Conservation (phyloP, 2,113 vertebrate species). For the Indicator indicator region DNA sequence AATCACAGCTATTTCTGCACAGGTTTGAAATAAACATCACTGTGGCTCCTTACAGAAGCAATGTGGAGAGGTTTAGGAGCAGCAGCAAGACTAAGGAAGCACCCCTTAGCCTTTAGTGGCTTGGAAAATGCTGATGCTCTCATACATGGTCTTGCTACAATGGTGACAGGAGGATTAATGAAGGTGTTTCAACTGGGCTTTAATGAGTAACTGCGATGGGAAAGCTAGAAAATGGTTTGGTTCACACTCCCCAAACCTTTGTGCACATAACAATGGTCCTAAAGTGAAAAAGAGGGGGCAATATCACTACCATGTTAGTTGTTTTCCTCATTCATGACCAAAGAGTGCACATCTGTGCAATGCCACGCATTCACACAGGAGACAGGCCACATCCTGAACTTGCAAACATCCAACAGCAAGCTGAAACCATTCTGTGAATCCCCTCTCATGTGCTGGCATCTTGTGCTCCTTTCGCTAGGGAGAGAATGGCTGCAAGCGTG, state of each 20-base stretch:
- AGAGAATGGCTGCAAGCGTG: background rate
- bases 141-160: background rate
- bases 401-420: background rate
- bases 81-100: background rate
- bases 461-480: rapidly evolving
- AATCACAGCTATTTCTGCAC: background rate
- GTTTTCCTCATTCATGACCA: background rate
- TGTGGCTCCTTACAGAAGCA: background rate
- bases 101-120: background rate
- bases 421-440: background rate
- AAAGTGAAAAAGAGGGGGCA: background rate
- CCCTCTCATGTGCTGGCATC: background rate
- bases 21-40: background rate
- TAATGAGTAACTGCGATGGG: background rate
- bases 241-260: background rate
- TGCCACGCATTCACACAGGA: background rate
- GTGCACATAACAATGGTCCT: background rate
- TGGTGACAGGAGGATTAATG: background rate
- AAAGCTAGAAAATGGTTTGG: background rate
- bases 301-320: background rate
- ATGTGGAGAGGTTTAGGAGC: background rate
- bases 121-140: background rate
- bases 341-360: background rate
- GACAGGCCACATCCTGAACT: background rate
- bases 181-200: background rate